phyloP scores from a whole-genome alignment of 2,888 invertebrate genomes.

The Meta bourneti region DNA sequence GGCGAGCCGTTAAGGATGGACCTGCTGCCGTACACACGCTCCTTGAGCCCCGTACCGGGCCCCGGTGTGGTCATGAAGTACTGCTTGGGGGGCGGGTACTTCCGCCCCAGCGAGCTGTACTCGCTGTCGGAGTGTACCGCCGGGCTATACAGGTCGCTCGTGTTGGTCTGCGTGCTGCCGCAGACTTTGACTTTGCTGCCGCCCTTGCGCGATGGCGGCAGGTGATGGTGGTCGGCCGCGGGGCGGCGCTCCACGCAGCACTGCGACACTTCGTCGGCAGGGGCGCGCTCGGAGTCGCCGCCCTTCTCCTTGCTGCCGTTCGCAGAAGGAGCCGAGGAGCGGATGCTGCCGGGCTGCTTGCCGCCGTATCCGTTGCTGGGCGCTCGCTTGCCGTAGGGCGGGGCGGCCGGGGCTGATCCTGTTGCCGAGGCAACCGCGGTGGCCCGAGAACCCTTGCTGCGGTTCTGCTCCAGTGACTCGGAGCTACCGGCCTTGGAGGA shows the following conservation, averaged over 20 bases:
- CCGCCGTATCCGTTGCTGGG: conserved; percentile 28
- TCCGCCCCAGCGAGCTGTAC: conserved; percentile 76
- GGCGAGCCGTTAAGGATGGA: conserved; percentile 79
- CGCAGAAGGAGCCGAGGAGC: conserved; percentile 22
- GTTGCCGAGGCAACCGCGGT: conserved; percentile 51
- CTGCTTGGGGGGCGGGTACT: conserved; percentile 67
- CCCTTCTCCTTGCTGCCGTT: not conserved
- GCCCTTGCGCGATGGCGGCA: conserved; percentile 36
- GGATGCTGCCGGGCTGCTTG: conserved; percentile 24
- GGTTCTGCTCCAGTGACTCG: conserved; percentile 46
- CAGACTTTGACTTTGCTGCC: conserved; percentile 87
- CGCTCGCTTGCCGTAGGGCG: conserved; percentile 44
- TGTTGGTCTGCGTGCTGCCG: conserved; percentile 93
- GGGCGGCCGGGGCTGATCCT: conserved; percentile 13
- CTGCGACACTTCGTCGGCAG: conserved; percentile 71
- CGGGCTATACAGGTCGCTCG: conserved; percentile 77
- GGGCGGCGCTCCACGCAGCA: conserved; percentile 64
- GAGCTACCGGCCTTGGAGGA: conserved; percentile 55
- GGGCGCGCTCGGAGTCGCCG: conserved; percentile 30
- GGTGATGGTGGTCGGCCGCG: conserved; percentile 33
- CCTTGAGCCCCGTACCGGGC: conserved; percentile 77
- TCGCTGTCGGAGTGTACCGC: conserved; percentile 76
- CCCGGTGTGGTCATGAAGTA: conserved; percentile 78
- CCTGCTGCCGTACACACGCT: conserved; percentile 79
- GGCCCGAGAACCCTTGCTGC: conserved; percentile 31